These are phyloP conservation scores for Neogale vison DNA, from an alignment of 2,113 vertebrate species.

Conservation along the genomic window DNA sequence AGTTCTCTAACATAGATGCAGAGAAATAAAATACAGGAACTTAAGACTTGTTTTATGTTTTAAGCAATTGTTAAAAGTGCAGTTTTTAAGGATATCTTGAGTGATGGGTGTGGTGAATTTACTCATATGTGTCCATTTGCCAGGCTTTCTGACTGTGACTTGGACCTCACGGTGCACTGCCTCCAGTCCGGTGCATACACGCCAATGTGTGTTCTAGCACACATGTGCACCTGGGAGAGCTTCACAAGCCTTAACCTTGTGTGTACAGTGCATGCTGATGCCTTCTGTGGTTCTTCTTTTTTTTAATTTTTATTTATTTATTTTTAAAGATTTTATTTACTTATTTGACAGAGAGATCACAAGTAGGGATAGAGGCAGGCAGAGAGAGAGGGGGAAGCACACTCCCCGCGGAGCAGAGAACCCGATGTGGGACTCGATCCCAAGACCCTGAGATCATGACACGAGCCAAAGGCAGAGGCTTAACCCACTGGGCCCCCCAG, in stretches of 20 bases:
- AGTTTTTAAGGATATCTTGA: not conserved
- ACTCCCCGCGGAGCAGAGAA: no score
- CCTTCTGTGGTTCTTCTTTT: not conserved
- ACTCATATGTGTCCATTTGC: not conserved
- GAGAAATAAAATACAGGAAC: not conserved
- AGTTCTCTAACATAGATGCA: not conserved
- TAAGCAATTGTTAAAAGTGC: not conserved
- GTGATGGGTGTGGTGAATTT: not conserved
- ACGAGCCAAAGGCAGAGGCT: no score
- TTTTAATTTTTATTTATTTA: no score
- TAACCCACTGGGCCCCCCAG: no score
- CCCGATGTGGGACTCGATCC: no score
- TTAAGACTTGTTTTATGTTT: not conserved
- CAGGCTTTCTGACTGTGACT: not conserved
- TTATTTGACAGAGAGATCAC: no score
- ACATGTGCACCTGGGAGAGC: not conserved
- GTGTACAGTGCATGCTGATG: accelerated
- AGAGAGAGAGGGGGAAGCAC: no score
- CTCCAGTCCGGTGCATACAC: no score
- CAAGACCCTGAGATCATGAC: no score
- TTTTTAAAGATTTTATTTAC: no score
- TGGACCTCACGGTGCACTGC: not conserved
- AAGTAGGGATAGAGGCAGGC: no score
- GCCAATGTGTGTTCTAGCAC: not conserved
- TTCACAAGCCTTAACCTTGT: accelerated